phyloP scores from a whole-genome alignment of 2,888 invertebrate genomes.

The Fabriciana adippe region DNA sequence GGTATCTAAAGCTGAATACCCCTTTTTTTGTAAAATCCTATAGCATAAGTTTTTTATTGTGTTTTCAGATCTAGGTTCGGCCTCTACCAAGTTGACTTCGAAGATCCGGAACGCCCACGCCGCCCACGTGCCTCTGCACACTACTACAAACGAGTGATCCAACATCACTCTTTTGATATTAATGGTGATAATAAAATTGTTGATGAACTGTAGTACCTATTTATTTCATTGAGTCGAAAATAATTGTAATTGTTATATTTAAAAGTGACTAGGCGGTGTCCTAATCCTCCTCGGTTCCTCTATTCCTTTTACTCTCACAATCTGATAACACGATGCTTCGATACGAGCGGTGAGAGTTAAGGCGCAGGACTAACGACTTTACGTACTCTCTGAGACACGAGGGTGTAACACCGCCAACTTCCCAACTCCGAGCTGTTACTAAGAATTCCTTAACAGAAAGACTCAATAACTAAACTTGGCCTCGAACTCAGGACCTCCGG shows the following conservation, averaged over 20 bases:
- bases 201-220: conserved; percentile 7
- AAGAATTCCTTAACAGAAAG: too few species aligned
- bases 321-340: too few species aligned
- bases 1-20: background rate
- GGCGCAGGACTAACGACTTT: too few species aligned
- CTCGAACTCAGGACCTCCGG: too few species aligned
- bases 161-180: conserved; percentile 32
- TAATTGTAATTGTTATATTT: background rate
- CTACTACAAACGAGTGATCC: conserved; percentile 46
- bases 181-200: background rate
- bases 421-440: too few species aligned
- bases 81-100: conserved; percentile 36
- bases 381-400: too few species aligned
- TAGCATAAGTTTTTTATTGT: background rate
- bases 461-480: too few species aligned
- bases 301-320: too few species aligned
- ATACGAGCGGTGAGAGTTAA: too few species aligned
- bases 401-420: too few species aligned
- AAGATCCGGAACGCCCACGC: conserved; percentile 53
- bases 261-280: background rate
- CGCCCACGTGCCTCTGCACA: conserved; percentile 46
- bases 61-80: conserved; percentile 58
- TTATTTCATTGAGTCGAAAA: background rate
- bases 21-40: background rate
- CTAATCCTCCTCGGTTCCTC: too few species aligned